Base-by-base conservation (phyloP, 2,888 invertebrate genomes). In the Cerastis leucographa region DNA sequence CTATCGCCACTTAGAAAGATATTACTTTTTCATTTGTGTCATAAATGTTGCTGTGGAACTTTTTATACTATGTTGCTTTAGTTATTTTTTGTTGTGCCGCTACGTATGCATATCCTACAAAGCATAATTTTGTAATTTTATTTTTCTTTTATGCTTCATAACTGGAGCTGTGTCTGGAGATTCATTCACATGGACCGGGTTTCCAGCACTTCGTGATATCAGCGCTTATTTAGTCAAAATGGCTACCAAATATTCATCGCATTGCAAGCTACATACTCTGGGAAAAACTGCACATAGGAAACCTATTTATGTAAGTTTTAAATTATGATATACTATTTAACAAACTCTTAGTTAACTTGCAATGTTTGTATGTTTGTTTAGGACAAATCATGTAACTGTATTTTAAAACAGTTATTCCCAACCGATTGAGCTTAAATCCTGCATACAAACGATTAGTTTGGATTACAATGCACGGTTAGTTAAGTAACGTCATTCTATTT, bases 221-320 rank as follows among this genome's bases (percentile, higher is more conserved):
- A 59, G 71, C 46, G 56, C 56, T 12, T 83, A 80, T 56, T 80
- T 83, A 51, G 29, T 12, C 12, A 76, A 51, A 14, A 35, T 84
- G 1, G 59, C 68, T 3, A 8, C 49, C 12, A 56, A 42, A 1
- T 76, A 72, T 40, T 49, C 80, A 4, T 17, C 40, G 6, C 40
- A 74, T 51, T 83, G 84, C 59, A 65, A 74, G 14, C 25, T 81
- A 6, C 25, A 3, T 19, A 35, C n/a, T 25, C 65, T 72, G 12
- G 85, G 83, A 12, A 80, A 51, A 19, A 84, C 83, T 8, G 0
- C 7, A 11, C 35, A 35, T 0, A 6, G 0, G 1, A 67, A 29
- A 42, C 81, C 85, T 54, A 83, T 83, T 46, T 76, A 70, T 62
- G 83, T 84, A 81, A 84, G 85, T 61, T 19, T 61, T 35, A 19